Evolutionary conservation across 2,797 vertebrate genomes (phyloP).

Genomic region (Pogoniulus pusillus): DNA sequence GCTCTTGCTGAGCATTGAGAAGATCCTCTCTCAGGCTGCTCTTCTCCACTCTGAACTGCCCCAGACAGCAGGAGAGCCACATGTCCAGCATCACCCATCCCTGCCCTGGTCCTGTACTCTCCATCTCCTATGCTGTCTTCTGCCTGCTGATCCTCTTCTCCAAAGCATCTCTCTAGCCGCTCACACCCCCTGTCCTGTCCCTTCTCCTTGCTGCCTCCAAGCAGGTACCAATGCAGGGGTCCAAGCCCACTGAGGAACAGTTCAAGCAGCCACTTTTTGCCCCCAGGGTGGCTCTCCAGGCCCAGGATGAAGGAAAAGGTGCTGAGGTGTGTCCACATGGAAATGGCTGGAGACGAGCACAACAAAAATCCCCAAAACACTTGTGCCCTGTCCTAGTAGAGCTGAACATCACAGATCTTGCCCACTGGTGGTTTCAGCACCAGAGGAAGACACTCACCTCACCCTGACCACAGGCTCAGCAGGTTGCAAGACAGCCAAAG

Average conservation of each 20-base stretch:
- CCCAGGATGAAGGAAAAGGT: neutral
- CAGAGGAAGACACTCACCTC: neutral
- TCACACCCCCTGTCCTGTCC: too few species aligned
- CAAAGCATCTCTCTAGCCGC: neutral
- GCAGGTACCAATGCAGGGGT: neutral
- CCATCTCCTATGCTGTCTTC: neutral
- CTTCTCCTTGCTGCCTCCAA: fast-evolving
- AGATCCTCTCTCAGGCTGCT: too few species aligned
- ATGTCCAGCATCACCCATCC: fast-evolving
- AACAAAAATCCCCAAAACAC: neutral
- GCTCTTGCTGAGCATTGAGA: too few species aligned
- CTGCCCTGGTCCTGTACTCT: neutral
- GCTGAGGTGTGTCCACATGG: neutral
- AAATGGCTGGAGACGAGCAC: neutral
- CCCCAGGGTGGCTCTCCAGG: neutral
- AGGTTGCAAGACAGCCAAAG: neutral
- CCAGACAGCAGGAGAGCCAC: neutral
- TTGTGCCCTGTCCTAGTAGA: neutral
- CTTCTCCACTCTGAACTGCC: neutral
- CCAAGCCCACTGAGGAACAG: fast-evolving
- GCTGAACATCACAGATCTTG: neutral
- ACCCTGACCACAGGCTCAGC: neutral
- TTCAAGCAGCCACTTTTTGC: neutral
- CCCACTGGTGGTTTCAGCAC: neutral
- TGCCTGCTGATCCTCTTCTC: neutral